Base-by-base conservation (phyloP, 1,140 invertebrate species). In the Euglossa dilemma region DNA sequence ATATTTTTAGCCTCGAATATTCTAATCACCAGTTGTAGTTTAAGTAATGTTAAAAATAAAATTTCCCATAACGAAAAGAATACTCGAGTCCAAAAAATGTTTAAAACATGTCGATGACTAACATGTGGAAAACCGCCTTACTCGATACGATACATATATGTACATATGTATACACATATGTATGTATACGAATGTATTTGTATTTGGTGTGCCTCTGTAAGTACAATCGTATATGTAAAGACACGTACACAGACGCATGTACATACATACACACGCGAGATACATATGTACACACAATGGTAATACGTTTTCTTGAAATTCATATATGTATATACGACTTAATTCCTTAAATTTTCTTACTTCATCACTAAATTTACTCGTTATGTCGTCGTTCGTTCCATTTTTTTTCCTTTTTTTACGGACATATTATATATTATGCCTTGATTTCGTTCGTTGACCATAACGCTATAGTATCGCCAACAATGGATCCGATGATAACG, bases 11-110 rank as follows among this genome's bases (percentile, higher is more conserved):
- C 59, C 54, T 82, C 78, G 78, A 85, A 43, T 66, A 72, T 74
- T 45, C 77, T 36, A 14, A 64, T 72, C 77, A 43, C 67, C 23
- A 67, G 76, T 83, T 76, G 77, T 89, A 83, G 14, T 70, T 88
- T 91, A 89, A 92, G 82, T 86, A 92, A 93, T 87, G 89, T 91
- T 91, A 91, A 93, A 93, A 93, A 93, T 93, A 93, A 93, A 93
- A 83, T 92, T 74, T 87, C 84, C 86, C 87, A 91, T 89, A 56
- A 70, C 67, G 83, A 83, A 74, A 71, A 82, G 76, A 54, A 89
- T 66, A 76, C 78, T 85, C 87, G 85, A 79, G 79, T 63, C 66
- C 63, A 59, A 82, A 81, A 85, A 36, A 70, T 50, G 61, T 66
- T 85, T 50, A 73, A 76, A 59, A 73, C 56, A 5, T 50, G 47